Evolutionary conservation across 2,797 vertebrate species (phyloP), one percentile per base, ranked within the genome.

Genomic region (Percopsis omiscomaycus): DNA sequence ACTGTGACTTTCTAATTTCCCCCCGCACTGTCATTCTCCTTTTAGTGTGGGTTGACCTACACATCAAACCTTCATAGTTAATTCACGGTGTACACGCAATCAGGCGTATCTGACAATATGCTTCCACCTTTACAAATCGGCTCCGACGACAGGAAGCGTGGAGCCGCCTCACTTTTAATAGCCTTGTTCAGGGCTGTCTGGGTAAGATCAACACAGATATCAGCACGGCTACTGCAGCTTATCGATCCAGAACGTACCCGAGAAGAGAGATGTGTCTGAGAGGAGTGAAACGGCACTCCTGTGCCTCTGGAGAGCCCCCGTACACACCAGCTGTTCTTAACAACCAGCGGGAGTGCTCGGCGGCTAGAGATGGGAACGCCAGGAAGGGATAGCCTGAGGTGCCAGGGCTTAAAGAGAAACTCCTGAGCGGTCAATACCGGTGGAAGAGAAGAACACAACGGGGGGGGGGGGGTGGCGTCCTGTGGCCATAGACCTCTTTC

Each of bases 241-340:
- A 87, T 84, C 15, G 71, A 89, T 87, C 79, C 72, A 62, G 68
- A 74, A 62, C 77, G 62, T 63, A 63, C 74, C 22, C 71, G 53
- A 80, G 66, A 69, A 71, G 64, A 87, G 83, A 89, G 83, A 86
- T 76, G 75, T 71, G 74, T 73, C 71, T 79, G 82, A 85, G 80
- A 81, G 84, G 77, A 72, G 58, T 74, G 74, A 80, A 73, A 76
- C 62, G 54, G 74, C 75, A 68, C 48, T 59, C 62, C 37, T 48
- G 22, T 22, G 22, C 61, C 27, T 71, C 56, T 78, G 66, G 76
- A 84, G 80, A 77, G 63, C 48, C 52, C 65, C 56, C 63, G 71
- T 54, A 13, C 52, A 74, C 75, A 71, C 70, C 64, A 67, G 73
- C 73, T 82, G 74, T 64, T 83, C 46, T 73, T 83, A 77, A 78